Percentiles rank a stretch among this genome's conserved stretches.
These are phyloP conservation scores for Zingel zingel DNA, from an alignment of 2,113 vertebrate species.

Conservation along the genomic window DNA sequence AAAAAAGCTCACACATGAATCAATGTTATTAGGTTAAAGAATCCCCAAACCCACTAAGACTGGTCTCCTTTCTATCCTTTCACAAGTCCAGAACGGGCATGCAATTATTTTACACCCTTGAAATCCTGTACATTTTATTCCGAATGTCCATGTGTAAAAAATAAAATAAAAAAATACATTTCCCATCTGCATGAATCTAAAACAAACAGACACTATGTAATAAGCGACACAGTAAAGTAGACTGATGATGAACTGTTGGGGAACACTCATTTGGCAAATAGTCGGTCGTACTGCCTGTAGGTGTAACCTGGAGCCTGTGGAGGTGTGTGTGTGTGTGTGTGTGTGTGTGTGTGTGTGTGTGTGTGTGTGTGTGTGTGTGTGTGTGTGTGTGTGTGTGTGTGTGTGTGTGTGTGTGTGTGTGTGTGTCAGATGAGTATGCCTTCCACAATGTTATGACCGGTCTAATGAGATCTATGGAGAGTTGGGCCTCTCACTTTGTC, in stretches of 20 bases:
- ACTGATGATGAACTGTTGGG: slow-evolving; percentile 25
- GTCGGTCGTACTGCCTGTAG: slow-evolving; percentile 36
- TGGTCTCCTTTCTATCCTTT: not conserved
- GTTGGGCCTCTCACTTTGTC: slow-evolving; percentile 72
- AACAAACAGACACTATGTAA: slow-evolving; percentile 9
- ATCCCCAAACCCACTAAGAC: not conserved
- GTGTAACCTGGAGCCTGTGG: slow-evolving; percentile 49
- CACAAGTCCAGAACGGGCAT: not conserved
- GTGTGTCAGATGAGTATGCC: slow-evolving; percentile 77
- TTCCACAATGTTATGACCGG: slow-evolving; percentile 72
- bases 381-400: too few species aligned
- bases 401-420: too few species aligned
- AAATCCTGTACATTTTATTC: slow-evolving; percentile 5
- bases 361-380: too few species aligned
- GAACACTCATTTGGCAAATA: slow-evolving; percentile 51
- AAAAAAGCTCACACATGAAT: not conserved
- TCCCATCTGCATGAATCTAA: not conserved
- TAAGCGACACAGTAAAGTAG: slow-evolving; percentile 18
- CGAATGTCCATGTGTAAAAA: not conserved
- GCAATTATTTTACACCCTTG: slow-evolving; percentile 5
- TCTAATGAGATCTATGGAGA: slow-evolving; percentile 82
- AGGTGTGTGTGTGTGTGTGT: slow-evolving; percentile 21
- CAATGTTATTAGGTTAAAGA: slow-evolving; percentile 3
- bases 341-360: slow-evolving; percentile 28
- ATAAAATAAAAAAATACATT: not conserved